phyloP scores from a whole-genome alignment of 1,140 invertebrate species.

The Aphidius gifuensis region DNA sequence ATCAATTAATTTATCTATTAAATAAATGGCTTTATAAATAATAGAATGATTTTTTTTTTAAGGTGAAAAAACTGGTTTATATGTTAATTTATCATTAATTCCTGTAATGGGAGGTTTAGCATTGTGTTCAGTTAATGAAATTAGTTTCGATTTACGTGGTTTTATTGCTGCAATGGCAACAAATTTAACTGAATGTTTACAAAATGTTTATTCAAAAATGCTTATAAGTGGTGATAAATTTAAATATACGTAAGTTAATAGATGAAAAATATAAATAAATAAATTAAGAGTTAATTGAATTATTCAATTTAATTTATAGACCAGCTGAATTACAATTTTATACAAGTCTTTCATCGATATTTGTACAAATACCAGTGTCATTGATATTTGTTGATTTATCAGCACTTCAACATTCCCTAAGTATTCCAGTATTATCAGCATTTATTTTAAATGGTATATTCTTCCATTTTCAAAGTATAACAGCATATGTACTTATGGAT shows the following conservation, averaged over 20 bases:
- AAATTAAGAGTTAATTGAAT: background rate
- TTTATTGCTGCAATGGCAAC: constrained; percentile 78
- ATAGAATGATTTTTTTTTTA: constrained; percentile 34
- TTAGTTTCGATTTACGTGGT: constrained; percentile 75
- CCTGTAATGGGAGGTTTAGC: constrained; percentile 84
- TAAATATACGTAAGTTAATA: constrained; percentile 70
- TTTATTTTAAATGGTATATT: constrained; percentile 77
- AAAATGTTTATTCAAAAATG: constrained; percentile 85
- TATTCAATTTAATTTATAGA: constrained; percentile 50
- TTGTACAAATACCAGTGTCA: constrained; percentile 76
- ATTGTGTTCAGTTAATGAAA: constrained; percentile 78
- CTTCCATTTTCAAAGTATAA: constrained; percentile 86
- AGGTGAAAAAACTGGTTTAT: constrained; percentile 73
- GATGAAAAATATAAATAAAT: constrained; percentile 11
- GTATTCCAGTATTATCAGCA: constrained; percentile 58
- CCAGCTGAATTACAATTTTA: constrained; percentile 84
- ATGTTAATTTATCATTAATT: constrained; percentile 75
- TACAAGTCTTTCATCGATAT: constrained; percentile 74
- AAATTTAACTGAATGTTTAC: constrained; percentile 81
- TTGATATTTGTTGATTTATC: constrained; percentile 67
- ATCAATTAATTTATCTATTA: background rate
- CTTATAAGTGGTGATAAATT: constrained; percentile 76
- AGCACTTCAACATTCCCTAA: constrained; percentile 54
- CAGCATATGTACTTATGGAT: constrained; percentile 81
- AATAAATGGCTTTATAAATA: background rate